Percentiles rank a stretch among this genome's conserved stretches.
phyloP scores from a whole-genome alignment of 2,113 vertebrate genomes.

The Neotoma lepida region DNA sequence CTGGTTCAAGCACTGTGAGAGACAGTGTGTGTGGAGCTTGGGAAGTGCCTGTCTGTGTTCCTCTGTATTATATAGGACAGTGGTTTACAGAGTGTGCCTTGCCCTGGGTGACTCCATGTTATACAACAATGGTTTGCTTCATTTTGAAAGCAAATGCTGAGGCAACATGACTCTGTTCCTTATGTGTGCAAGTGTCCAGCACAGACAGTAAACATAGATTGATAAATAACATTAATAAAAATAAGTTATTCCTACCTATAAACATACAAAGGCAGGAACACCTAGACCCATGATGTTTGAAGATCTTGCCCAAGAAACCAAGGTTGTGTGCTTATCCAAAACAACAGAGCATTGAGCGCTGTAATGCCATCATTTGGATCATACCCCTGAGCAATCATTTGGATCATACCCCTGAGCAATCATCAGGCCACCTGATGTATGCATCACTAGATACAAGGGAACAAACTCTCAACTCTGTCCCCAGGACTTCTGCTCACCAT shows the following conservation, averaged over 20 bases:
- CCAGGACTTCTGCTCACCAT: neutral
- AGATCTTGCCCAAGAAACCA: neutral
- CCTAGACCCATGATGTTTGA: neutral
- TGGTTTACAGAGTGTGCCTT: no score
- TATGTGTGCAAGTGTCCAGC: no score
- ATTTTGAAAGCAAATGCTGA: no score
- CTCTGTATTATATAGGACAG: neutral
- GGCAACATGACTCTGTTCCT: no score
- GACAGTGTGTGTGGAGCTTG: accelerated
- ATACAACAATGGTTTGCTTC: no score
- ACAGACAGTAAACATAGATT: no score
- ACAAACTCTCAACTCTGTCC: neutral
- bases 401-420: no score
- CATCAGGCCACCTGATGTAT: neutral
- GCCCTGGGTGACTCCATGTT: neutral
- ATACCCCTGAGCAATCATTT: no score
- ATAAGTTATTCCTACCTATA: neutral
- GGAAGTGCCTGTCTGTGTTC: no score
- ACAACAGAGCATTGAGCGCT: accelerated
- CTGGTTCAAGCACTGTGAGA: neutral
- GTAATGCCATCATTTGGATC: neutral
- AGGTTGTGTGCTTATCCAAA: neutral
- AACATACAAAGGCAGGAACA: neutral
- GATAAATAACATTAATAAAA: neutral
- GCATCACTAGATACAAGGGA: neutral